Evolutionary conservation across 1,140 invertebrate species (phyloP), one percentile per base, ranked within the genome.

Genomic region (Drosophila aff.): DNA sequence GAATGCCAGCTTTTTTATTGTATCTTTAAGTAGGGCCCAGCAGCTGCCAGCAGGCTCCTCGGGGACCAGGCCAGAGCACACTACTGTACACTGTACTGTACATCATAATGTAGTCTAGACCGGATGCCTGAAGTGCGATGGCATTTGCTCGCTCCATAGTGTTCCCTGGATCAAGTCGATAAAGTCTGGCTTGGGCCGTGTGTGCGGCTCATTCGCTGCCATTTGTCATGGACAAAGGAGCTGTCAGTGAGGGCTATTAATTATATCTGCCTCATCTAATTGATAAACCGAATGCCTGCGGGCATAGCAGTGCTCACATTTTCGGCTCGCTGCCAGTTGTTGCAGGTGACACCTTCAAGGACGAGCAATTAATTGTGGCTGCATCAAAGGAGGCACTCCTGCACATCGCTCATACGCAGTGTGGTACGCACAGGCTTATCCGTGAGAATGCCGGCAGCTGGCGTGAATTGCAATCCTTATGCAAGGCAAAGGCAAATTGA

Each of bases 91-190:
- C 49, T 46, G 65, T 72, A 49, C 61, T 57, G 63, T 77, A 78
- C 69, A 60, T 67, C 66, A 80, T 87, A 87, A 89, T 89, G 73
- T 68, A 89, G 84, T 87, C 84, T 89, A 87, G 84, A 87, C 84
- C 84, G 83, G 83, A 87, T 83, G 83, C 80, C 80, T 59, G 46
- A 53, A 73, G 63, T 76, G 81, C 63, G 80, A 36, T 63, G 43
- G 72, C 61, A 57, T 72, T 36, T 73, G 44, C 53, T 55, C 53
- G 53, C 52, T 26, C 66, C 73, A 68, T 49, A 79, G 74, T 72
- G 26, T 75, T 31, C 44, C 52, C 46, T 10, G 44, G 61, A 76
- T 86, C 81, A 71, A 79, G 75, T 76, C 71, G 64, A 75, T 73
- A 82, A 67, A 86, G 63, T 49, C 67, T 63, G 64, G 50, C 38